Evolutionary conservation across 2,797 vertebrate genomes (phyloP), one percentile per base, ranked within the genome.

Genomic region (Mus minutoides): DNA sequence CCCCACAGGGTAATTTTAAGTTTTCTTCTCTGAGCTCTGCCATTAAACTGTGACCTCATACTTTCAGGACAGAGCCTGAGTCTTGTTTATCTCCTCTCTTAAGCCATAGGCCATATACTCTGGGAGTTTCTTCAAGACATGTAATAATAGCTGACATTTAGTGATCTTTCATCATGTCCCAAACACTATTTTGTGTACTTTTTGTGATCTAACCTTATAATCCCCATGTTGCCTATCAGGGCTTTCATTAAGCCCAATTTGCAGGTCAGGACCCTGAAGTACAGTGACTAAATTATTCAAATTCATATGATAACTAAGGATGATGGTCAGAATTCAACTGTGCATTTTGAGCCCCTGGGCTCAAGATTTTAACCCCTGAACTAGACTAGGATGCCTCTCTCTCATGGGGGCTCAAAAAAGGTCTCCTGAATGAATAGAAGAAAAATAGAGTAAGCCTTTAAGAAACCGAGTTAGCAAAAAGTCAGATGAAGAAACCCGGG

Each of bases 121-220:
- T 40, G 67, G 73, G 58, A 79, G 40, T 60, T 80, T 69, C 83
- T 96, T 60, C n/a, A 40, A 54, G 40, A 40, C 69, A 21, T 13
- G 21, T 92, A 77, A 95, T 54, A 16, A 58, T 34, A 94, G 56
- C 76, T 91, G 77, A 88, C 54, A 75, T 83, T 96, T 85, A 62
- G 52, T 88, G 60, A 84, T 92, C 92, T 94, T 54, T 80, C 46
- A 52, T 8, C 29, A n/a, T 11, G 2, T 75, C 79, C 64, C 56
- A 78, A 64, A 79, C 6, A 71, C 24, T 40, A 69, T 64, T 73
- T 52, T 52, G 31, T 22, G 21, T 90, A 79, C 24, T 49, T 94
- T 79, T 79, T 46, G 43, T n/a, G n/a, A 94, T 82, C 37, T 89
- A 73, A 54, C 43, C 75, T 92, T 86, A 24, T 90, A 95, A 96